Percentiles rank a stretch among this genome's conserved stretches.
Conservation (phyloP, 2,113 vertebrate species). For the Ailurus styani region DNA sequence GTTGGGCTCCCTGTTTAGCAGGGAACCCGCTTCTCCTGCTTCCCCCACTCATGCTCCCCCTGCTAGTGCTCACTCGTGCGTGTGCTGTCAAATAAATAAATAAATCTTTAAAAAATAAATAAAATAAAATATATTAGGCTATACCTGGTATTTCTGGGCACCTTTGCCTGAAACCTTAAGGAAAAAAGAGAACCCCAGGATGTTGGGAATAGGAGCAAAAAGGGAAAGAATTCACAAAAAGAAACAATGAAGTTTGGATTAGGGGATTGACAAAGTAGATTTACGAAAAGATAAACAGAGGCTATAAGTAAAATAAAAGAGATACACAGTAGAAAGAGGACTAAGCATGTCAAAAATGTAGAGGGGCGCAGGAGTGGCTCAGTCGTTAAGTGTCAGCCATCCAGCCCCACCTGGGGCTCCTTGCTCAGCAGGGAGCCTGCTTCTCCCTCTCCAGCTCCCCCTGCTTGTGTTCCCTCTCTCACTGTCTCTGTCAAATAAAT, state of each 20-base stretch:
- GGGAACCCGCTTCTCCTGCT: too few relatives aligned
- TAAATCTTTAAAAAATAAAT: neutral
- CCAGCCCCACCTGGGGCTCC: too few relatives aligned
- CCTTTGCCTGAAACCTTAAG: neutral
- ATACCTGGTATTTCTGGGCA: neutral
- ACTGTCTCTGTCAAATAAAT: too few relatives aligned
- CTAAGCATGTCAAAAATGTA: neutral
- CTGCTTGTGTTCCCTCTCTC: too few relatives aligned
- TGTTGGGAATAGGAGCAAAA: neutral
- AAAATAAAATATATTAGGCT: neutral
- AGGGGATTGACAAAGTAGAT: neutral
- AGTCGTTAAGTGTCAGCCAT: too few relatives aligned
- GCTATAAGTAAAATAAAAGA: neutral
- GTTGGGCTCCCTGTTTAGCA: too few relatives aligned
- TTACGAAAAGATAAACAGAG: neutral
- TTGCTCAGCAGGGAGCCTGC: too few relatives aligned
- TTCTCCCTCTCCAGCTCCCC: too few relatives aligned
- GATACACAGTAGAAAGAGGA: neutral
- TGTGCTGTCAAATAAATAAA: neutral
- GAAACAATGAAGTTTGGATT: neutral
- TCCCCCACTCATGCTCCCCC: too few relatives aligned
- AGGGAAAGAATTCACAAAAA: neutral
- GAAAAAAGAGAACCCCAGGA: neutral
- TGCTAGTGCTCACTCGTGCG: too few relatives aligned
- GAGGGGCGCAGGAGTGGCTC: too few relatives aligned